Percentiles rank a stretch among this genome's conserved stretches.
Conservation (phyloP, 2,888 invertebrate species). For the Stomorhina lunata region DNA sequence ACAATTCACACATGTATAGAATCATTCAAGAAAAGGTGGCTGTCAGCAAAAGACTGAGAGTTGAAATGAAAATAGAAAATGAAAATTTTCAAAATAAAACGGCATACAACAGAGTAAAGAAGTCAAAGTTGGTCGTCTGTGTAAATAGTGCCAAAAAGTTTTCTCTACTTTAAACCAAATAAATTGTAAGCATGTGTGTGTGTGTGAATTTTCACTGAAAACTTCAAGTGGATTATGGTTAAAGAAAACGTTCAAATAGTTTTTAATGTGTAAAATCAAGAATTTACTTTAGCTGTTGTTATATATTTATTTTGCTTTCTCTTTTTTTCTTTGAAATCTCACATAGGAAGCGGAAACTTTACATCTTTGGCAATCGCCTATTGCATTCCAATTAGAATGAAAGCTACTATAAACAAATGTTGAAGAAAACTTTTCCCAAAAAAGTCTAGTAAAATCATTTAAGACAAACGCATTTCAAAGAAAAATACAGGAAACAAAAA, state of each 20-base stretch:
- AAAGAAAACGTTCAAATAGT: slow-evolving; percentile 43
- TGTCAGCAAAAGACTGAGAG: slow-evolving; percentile 26
- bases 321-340: background rate
- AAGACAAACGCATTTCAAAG: slow-evolving; percentile 21
- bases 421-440: slow-evolving; percentile 43
- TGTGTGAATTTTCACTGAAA: background rate
- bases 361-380: slow-evolving; percentile 53
- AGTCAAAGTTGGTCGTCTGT: slow-evolving; percentile 53
- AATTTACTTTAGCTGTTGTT: slow-evolving; percentile 6
- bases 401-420: slow-evolving; percentile 33
- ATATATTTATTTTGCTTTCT: background rate
- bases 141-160: slow-evolving; percentile 55
- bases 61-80: background rate
- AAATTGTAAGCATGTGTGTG: background rate
- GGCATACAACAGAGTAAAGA: background rate
- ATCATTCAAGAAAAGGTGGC: background rate
- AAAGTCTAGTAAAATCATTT: slow-evolving; percentile 15
- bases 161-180: slow-evolving; percentile 35
- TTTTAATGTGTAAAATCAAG: slow-evolving; percentile 34
- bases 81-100: background rate
- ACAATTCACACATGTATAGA: background rate
- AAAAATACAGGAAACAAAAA: background rate
- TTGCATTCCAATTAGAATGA: slow-evolving; percentile 54
- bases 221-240: slow-evolving; percentile 43
- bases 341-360: slow-evolving; percentile 56